Base-by-base conservation (phyloP, 2,888 invertebrate species). In the Lithophane socia region DNA sequence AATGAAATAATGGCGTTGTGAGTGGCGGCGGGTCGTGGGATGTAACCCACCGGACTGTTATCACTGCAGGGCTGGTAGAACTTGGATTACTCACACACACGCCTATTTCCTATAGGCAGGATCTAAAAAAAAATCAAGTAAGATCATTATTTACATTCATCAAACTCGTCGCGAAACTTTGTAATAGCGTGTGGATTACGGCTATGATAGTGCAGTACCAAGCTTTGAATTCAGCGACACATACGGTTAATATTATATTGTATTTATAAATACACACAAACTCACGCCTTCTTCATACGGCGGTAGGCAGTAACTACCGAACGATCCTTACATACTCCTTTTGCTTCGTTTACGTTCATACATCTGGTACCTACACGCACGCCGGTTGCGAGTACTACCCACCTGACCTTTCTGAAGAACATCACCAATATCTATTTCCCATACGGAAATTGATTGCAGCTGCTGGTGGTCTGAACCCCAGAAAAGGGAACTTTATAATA, bases 1-100 rank as follows among this genome's bases (percentile, higher is more conserved):
- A 81, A 80, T 80, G 75, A 83, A 88, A 84, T 89, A 88, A 90
- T 88, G 86, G 78, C 80, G 73, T 90, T 89, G 91, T 91, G 91
- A 86, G 80, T 72, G 84, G 73, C 80, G 77, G 75, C 54, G 76
- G 90, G 90, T 88, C 91, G 90, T 90, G 91, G 88, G 89, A 90
- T 77, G 78, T 76, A 78, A 49, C 83, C 87, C 67, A 60, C 76
- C 65, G 77, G 85, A 88, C 85, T 73, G 58, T 29, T 52, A 60
- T 29, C 4, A 29, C 12, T 21, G 3, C 76, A 85, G 83, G 87
- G 87, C 24, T 79, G 80, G 16, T 60, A 21, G 2, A n/a, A 16
- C 54, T 21, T 8, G 1, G 29, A 13, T 21, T 18, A 42, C 13
- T 12, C 24, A 42, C 24, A 29, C 18, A 60, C 18, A 29, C 5